A percentile compares a stretch with the other conserved stretches of the same genome.
phyloP scores from a whole-genome alignment of 2,888 invertebrate species.

The Volucella zonaria region DNA sequence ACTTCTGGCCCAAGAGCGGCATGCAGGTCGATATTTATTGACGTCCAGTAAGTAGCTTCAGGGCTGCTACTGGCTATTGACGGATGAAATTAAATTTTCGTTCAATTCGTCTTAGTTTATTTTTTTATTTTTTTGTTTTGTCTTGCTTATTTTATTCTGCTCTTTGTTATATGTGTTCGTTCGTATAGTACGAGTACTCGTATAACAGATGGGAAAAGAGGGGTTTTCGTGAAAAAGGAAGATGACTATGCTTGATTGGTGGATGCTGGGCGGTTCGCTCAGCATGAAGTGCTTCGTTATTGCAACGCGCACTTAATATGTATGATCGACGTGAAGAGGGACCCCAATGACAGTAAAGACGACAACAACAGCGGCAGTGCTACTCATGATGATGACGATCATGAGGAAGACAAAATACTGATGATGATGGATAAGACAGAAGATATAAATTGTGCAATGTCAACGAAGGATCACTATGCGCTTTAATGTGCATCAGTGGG shows the following conservation, averaged over 20 bases:
- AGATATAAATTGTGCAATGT: conserved; percentile 67
- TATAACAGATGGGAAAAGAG: not conserved
- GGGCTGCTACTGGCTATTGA: conserved; percentile 73
- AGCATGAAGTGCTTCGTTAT: conserved; percentile 73
- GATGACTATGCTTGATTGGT: conserved; percentile 59
- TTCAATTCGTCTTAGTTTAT: conserved; percentile 43
- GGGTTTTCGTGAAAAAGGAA: conserved; percentile 18
- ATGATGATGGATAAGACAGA: conserved; percentile 66
- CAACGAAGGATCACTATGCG: conserved; percentile 58
- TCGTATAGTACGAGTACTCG: not conserved
- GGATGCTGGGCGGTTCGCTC: conserved; percentile 66
- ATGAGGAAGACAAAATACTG: conserved; percentile 9
- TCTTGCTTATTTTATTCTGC: conserved; percentile 14
- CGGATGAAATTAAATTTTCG: conserved; percentile 74
- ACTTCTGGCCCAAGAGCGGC: conserved; percentile 8
- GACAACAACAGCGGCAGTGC: conserved; percentile 28
- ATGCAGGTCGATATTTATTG: conserved; percentile 64
- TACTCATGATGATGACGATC: conserved; percentile 6
- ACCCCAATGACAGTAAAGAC: conserved; percentile 68
- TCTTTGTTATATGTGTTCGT: conserved; percentile 56
- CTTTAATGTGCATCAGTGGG: conserved; percentile 27
- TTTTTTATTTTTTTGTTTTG: conserved; percentile 11
- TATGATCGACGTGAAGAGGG: conserved; percentile 70
- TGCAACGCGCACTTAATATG: conserved; percentile 70
- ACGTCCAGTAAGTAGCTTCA: conserved; percentile 63